A percentile compares a stretch with the other conserved stretches of the same genome.
phyloP scores from a whole-genome alignment of 2,113 vertebrate species.

The Notothenia rossii region DNA sequence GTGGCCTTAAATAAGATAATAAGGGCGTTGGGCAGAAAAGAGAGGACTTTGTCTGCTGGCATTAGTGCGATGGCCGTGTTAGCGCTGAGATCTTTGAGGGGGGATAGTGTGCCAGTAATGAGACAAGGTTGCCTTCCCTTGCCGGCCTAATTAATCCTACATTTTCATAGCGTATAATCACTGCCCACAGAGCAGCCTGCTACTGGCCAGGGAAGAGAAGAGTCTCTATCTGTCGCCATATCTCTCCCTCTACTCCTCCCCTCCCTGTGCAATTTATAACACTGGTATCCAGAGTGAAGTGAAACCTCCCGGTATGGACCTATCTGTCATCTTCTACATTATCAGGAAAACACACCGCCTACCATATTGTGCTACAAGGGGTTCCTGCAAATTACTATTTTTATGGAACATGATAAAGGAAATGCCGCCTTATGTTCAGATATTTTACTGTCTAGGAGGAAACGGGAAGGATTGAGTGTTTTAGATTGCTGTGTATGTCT shows the following conservation, averaged over 20 bases:
- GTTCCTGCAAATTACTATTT: constrained; percentile 95
- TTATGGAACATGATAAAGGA: constrained; percentile 96
- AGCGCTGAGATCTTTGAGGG: constrained; percentile 89
- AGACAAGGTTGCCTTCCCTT: constrained; percentile 90
- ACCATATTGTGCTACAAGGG: constrained; percentile 93
- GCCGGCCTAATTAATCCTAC: constrained; percentile 94
- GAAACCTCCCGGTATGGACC: constrained; percentile 91
- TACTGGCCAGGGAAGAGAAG: constrained; percentile 71
- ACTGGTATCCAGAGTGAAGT: constrained; percentile 84
- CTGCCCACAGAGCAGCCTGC: constrained; percentile 87
- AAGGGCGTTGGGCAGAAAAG: constrained; percentile 87
- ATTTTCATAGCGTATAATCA: constrained; percentile 93
- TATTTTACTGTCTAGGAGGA: constrained; percentile 87
- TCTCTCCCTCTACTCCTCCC: constrained; percentile 57
- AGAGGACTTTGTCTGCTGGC: constrained; percentile 91
- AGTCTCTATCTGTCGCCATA: constrained; percentile 84
- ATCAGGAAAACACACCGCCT: constrained; percentile 92
- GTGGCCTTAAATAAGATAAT: constrained; percentile 93
- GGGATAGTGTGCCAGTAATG: constrained; percentile 88
- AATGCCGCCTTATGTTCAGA: constrained; percentile 93
- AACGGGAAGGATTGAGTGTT: constrained; percentile 73
- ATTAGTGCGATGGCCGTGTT: constrained; percentile 86
- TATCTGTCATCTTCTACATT: constrained; percentile 95
- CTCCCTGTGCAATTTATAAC: constrained; percentile 83
- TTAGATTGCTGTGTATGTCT: constrained; percentile 57